Conservation (phyloP, 2,888 invertebrate genomes). For the Spilosoma lubricipeda region DNA sequence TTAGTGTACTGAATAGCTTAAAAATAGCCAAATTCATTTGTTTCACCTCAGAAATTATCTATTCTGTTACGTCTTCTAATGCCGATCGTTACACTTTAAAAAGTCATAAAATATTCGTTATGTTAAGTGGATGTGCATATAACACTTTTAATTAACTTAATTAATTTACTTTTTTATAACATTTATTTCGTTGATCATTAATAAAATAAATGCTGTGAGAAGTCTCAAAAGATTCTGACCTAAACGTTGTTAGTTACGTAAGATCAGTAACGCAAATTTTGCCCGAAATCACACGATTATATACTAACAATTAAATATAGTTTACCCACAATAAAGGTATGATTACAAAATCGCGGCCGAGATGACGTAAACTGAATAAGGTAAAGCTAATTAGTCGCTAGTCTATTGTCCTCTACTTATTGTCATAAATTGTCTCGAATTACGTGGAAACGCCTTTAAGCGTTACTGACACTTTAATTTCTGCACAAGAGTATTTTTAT, state of each 20-base stretch:
- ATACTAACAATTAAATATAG: slow-evolving; percentile 34
- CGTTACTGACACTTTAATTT: slow-evolving; percentile 23
- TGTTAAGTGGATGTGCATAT: no score
- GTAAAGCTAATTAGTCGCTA: slow-evolving; percentile 35
- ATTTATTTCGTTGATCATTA: neutral
- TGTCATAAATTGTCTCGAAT: slow-evolving; percentile 43
- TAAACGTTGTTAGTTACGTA: neutral
- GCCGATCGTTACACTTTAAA: no score
- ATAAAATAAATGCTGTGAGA: neutral
- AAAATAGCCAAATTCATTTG: no score
- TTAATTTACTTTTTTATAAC: no score
- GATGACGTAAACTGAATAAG: slow-evolving; percentile 39
- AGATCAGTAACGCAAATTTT: neutral
- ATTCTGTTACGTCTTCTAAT: no score
- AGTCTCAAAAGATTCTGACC: neutral
- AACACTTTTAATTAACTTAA: no score
- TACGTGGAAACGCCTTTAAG: slow-evolving; percentile 26
- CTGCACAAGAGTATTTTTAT: slow-evolving; percentile 13
- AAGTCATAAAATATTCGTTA: no score
- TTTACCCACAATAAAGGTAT: slow-evolving; percentile 38
- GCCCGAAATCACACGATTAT: slow-evolving; percentile 26
- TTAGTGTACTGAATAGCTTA: no score
- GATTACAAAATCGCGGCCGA: slow-evolving; percentile 44
- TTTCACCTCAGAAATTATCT: no score
- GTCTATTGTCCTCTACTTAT: slow-evolving; percentile 43